These are phyloP conservation scores for Naso thynnoides DNA, from an alignment of 2,797 vertebrate species.

Conservation along the genomic window DNA sequence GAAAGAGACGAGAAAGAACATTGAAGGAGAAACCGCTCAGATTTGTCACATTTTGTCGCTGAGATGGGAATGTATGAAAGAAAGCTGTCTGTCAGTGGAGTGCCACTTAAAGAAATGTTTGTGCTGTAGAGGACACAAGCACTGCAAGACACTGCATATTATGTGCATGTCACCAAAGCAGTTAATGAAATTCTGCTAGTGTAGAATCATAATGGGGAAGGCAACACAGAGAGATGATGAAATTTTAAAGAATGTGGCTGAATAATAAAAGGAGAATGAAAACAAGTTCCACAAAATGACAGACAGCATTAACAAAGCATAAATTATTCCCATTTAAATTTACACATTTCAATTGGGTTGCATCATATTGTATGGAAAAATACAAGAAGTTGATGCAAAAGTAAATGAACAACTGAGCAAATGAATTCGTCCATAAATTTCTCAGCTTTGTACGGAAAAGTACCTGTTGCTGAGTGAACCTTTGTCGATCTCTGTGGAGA, in stretches of 20 bases:
- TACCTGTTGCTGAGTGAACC: slow-evolving; percentile 21
- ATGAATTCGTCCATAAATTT: slow-evolving; percentile 45
- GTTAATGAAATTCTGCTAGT: slow-evolving; percentile 34
- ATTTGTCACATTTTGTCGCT: slow-evolving; percentile 64
- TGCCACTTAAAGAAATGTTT: slow-evolving; percentile 29
- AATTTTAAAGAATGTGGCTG: slow-evolving; percentile 44
- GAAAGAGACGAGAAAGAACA: slow-evolving; percentile 61
- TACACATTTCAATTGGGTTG: slow-evolving; percentile 63
- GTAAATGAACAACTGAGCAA: slow-evolving; percentile 46
- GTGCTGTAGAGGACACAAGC: slow-evolving; percentile 10
- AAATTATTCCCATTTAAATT: slow-evolving; percentile 64
- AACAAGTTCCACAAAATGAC: slow-evolving; percentile 50
- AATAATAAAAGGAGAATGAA: slow-evolving; percentile 50
- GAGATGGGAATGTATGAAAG: slow-evolving; percentile 56
- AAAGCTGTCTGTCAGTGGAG: slow-evolving; percentile 34
- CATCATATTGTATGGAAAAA: slow-evolving; percentile 52
- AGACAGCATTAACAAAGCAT: slow-evolving; percentile 49
- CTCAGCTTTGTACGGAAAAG: slow-evolving; percentile 19
- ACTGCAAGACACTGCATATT: slow-evolving; percentile 1
- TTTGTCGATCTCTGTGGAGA: slow-evolving; percentile 44
- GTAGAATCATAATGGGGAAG: neutral
- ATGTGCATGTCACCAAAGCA: slow-evolving; percentile 28
- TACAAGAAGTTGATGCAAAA: slow-evolving; percentile 26
- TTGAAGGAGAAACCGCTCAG: slow-evolving; percentile 64
- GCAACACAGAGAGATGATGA: slow-evolving; percentile 41